phyloP scores from a whole-genome alignment of 2,113 vertebrate genomes.

The Syngnathus scovelli region DNA sequence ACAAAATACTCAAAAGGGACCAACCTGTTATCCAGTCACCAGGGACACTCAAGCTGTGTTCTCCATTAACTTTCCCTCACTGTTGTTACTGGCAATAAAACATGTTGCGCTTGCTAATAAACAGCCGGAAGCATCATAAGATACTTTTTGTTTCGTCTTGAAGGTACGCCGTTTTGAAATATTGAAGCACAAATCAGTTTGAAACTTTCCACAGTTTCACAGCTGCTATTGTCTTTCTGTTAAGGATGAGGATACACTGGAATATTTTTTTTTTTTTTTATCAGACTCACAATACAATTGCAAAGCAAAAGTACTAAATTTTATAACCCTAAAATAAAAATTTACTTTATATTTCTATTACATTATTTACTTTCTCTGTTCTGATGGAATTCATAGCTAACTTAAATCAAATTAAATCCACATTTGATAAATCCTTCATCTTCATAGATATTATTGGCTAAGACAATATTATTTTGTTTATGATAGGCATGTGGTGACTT shows the following conservation, averaged over 20 bases:
- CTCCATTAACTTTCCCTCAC: conserved; percentile 55
- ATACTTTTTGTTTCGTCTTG: not conserved
- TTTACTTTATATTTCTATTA: no score
- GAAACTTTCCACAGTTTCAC: conserved; percentile 60
- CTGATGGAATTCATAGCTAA: not conserved
- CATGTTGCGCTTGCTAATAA: not conserved
- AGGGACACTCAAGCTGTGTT: conserved; percentile 39
- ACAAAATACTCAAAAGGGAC: conserved; percentile 42
- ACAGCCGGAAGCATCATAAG: not conserved
- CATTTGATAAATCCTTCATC: not conserved
- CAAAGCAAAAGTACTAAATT: no score
- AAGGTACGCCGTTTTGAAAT: not conserved
- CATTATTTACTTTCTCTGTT: not conserved
- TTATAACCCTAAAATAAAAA: no score
- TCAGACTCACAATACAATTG: no score
- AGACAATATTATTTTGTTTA: not conserved
- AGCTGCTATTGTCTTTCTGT: conserved; percentile 52
- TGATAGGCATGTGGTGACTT: not conserved
- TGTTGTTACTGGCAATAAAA: conserved; percentile 47
- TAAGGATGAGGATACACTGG: conserved; percentile 23
- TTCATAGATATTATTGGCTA: not conserved
- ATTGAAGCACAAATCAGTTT: not conserved
- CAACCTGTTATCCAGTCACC: conserved; percentile 36
- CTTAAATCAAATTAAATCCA: not conserved
- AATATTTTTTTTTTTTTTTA: no score